phyloP scores from a whole-genome alignment of 2,113 vertebrate species.

The Neogobius melanostomus region DNA sequence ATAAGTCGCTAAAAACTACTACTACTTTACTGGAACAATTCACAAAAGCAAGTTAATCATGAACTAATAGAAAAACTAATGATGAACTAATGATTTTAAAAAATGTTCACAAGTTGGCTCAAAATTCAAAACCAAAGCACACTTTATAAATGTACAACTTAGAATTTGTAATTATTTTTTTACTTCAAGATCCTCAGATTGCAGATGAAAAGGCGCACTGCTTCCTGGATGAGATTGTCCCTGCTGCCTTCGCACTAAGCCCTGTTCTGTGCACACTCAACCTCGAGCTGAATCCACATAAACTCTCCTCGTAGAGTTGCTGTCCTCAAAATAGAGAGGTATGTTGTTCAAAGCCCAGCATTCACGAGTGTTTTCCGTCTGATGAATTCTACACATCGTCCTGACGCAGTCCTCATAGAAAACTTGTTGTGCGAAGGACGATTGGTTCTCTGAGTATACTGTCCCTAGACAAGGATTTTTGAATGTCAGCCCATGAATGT shows the following conservation, averaged over 20 bases:
- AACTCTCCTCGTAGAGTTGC: not conserved
- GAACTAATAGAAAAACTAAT: no score
- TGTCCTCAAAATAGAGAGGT: not conserved
- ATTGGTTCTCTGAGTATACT: not conserved
- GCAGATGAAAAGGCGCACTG: not conserved
- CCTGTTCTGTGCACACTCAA: conserved; percentile 4
- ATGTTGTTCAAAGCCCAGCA: conserved; percentile 9
- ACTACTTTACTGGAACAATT: no score
- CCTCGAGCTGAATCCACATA: conserved; percentile 2
- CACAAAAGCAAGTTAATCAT: no score
- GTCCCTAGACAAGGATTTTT: conserved; percentile 10
- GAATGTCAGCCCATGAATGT: not conserved
- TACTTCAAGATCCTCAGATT: not conserved
- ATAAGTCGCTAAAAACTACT: no score
- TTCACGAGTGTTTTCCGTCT: conserved; percentile 10
- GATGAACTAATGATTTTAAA: no score
- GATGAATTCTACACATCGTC: conserved; percentile 10
- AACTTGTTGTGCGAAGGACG: conserved; percentile 9
- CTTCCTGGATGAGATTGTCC: not conserved
- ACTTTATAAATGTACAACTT: no score
- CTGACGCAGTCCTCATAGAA: conserved; percentile 9
- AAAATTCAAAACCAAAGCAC: no score
- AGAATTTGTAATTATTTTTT: no score
- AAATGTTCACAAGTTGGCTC: no score
- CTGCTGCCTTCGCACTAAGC: not conserved